Evolutionary conservation across 2,888 invertebrate species (phyloP), one percentile per base, ranked within the genome.

Genomic region (Drosophila crucigera): DNA sequence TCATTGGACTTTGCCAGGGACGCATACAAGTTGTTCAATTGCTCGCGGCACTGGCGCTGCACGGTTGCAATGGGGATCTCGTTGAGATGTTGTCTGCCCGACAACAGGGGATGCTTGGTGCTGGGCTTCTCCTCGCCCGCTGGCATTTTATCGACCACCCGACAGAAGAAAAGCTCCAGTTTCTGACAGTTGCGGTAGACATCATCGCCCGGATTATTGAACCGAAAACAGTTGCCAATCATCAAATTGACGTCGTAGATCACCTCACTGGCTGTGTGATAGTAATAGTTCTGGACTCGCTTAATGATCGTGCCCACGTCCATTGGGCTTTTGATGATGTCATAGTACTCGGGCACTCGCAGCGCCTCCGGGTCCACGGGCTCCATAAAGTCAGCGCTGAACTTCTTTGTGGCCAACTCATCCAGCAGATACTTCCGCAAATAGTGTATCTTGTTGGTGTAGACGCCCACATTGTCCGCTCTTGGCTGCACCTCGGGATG

Each of bases 391-490:
- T 68, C 65, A 63, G 69, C 31, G 31, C 78, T 70, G 7, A 75
- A 80, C 59, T 78, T 81, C 60, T 78, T 81, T 0, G 66, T 60
- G 3, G 37, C 19, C 58, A 81, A 22, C 31, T 78, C 78, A 43
- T 81, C 81, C 31, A 80, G 55, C 54, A 81, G 35, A 37, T 75
- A 72, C 63, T 81, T 80, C 3, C 72, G 4, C 50, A 80, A 30
- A 10, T 72, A 81, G 28, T 80, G 81, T n/a, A 80, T 68, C 37
- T 75, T 78, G 14, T 80, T 80, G 1, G 80, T 81, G 52, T 80
- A 80, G 1, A 28, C 16, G 0, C 58, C 80, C 14, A 22, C 14
- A 0, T 68, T 33, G 7, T 49, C 56, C 3, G 61, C 25, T 10
- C 19, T n/a, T 3, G 78, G 81, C 25, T 56, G 35, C 39, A 80